Base-by-base conservation (phyloP, 2,888 invertebrate genomes). In the Cerastis leucographa region DNA sequence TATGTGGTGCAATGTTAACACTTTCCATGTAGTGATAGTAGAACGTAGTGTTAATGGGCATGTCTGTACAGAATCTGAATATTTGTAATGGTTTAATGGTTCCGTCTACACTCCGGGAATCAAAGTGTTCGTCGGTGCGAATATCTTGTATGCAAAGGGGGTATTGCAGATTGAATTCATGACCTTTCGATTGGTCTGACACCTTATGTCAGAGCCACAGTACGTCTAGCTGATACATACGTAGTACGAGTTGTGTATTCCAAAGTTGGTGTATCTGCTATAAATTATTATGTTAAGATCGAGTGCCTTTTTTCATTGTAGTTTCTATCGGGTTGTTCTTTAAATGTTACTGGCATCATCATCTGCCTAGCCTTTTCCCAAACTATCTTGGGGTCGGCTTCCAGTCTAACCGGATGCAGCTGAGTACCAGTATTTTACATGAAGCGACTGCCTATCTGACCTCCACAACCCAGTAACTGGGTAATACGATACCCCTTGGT, bases 11-110 rank as follows among this genome's bases (percentile, higher is more conserved):
- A 59, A 19, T 46, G 19, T 3, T 59, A 56, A 56, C 12, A n/a
- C n/a, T 40, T n/a, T 44, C n/a, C 1, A 5, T 29, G 6, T n/a
- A n/a, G n/a, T n/a, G n/a, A n/a, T n/a, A n/a, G n/a, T n/a, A n/a
- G n/a, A n/a, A 46, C 19, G 62, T 25, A 44, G 40, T 29, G 40
- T 17, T 62, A 77, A 35, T 17, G 9, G 40, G 54, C n/a, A 64
- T 64, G 62, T 42, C 40, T 42, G 22, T 12, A 25, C n/a, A 25
- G 78, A 76, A 76, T 65, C 17, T 56, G 29, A 56, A 83, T 77
- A 65, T 56, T 65, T 65, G 22, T 56, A 49, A 49, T 64, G 22
- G n/a, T 76, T 0, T 8, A 54, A 75, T 64, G 46, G 62, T 56
- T 64, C 29, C 5, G 29, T 83, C 29, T 56, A 64, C 64, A 56